Percentiles rank a stretch among this genome's conserved stretches.
Evolutionary conservation across 2,113 vertebrate species (phyloP).

Genomic region (Neodontobutis hainanensis): DNA sequence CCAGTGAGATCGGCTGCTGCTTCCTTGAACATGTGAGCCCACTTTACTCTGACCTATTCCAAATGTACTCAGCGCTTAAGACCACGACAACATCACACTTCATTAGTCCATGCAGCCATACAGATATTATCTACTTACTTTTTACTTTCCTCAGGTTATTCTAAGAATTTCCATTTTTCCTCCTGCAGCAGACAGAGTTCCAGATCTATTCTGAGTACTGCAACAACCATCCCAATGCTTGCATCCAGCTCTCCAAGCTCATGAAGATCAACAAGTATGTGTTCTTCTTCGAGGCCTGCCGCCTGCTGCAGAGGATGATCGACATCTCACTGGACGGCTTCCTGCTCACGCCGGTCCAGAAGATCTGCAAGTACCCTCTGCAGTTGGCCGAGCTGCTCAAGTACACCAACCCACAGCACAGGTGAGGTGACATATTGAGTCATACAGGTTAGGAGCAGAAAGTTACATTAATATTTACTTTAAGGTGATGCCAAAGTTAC

Average conservation of each 20-base stretch:
- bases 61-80: too few relatives aligned
- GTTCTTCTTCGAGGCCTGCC: conserved; percentile 96
- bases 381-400: conserved; percentile 95
- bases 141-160: neutral
- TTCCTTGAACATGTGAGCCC: conserved; percentile 93
- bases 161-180: neutral
- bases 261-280: conserved; percentile 93
- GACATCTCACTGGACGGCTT: conserved; percentile 96
- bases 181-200: conserved; percentile 89
- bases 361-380: conserved; percentile 97
- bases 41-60: too few relatives aligned
- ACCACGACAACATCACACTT: too few relatives aligned
- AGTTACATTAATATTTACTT: too few relatives aligned
- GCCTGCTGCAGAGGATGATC: conserved; percentile 95
- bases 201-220: conserved; percentile 99
- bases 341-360: conserved; percentile 94
- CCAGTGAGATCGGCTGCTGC: conserved; percentile 94
- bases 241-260: conserved; percentile 89
- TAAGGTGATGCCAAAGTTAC: too few relatives aligned
- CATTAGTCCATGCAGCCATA: too few relatives aligned
- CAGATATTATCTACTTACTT: neutral
- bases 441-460: too few relatives aligned
- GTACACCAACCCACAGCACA: conserved; percentile 94
- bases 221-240: conserved; percentile 97
- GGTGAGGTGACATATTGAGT: conserved; percentile 64